Conservation (phyloP, 2,797 vertebrate species). For the Oreortyx pictus region DNA sequence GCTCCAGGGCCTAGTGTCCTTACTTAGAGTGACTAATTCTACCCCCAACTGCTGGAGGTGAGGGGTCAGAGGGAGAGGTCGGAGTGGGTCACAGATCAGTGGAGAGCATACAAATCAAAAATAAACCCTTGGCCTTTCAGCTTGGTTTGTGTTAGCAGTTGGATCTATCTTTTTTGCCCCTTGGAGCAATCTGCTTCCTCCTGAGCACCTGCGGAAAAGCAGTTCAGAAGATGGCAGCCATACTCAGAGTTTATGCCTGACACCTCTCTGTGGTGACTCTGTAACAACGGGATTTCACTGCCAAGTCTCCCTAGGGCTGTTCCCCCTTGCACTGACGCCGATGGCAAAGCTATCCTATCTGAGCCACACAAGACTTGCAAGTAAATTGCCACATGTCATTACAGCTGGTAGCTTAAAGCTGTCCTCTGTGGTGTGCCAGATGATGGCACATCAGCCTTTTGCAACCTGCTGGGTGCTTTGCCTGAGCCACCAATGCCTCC, state of each 20-base stretch:
- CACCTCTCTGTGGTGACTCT: neutral
- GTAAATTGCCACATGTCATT: neutral
- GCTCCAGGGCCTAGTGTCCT: neutral
- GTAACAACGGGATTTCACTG: conserved; percentile 1
- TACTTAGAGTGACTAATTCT: conserved; percentile 56
- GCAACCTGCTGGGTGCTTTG: neutral
- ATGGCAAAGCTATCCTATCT: neutral
- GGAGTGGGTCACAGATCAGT: conserved; percentile 52
- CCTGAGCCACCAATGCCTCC: conserved; percentile 11
- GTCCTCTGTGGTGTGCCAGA: neutral
- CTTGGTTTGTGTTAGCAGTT: conserved; percentile 46
- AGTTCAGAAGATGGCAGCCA: neutral
- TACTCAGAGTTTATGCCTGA: neutral
- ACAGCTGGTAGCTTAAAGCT: neutral
- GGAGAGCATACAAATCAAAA: conserved; percentile 66
- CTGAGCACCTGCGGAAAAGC: neutral
- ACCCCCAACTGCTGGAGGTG: neutral
- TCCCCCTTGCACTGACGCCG: neutral
- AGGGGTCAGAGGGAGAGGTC: conserved; percentile 50
- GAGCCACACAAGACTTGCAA: neutral
- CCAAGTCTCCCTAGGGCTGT: neutral
- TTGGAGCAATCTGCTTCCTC: conserved; percentile 12
- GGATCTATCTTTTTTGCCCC: conserved; percentile 20
- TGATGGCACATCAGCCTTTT: neutral
- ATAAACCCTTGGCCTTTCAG: conserved; percentile 51